Evolutionary conservation across 2,113 vertebrate species (phyloP), one percentile per base, ranked within the genome.

Genomic region (Agapornis roseicollis): DNA sequence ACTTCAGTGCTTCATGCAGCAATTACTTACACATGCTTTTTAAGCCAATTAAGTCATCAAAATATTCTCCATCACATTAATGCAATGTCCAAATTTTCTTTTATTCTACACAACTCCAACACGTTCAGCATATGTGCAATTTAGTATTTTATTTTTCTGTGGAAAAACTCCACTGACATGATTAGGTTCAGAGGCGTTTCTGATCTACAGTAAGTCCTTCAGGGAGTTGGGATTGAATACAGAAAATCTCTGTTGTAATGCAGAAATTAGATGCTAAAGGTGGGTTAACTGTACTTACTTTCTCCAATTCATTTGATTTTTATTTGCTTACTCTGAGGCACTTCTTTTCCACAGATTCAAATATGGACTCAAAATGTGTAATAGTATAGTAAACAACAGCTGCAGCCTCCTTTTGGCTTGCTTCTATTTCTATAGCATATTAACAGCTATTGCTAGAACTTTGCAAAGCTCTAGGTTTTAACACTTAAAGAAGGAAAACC

Each of bases 371-470:
- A 79, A 80, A 96, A 73, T 19, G 17, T 74, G 53, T 53, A 90
- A 55, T 27, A n/a, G 56, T 2, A 31, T 22, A 58, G 88, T 79
- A 92, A 96, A 93, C 90, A 96, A 96, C 94, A 97, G 96, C 95
- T 94, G 94, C 88, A 95, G 72, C 46, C 83, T 84, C 83, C 77
- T 96, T 94, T 81, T 37, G 68, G 44, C 28, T 83, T 80, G 25
- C 63, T 88, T 71, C 47, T 81, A 25, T 83, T 95, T 91, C 92
- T 96, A 44, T 39, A 88, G 68, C n/a, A 49, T 42, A 33, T 71
- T 41, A 88, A 7, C 68, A 76, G 68, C 17, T 89, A 91, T 88
- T 84, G 37, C 31, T 72, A 24, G 47, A 55, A 39, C 22, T 66
- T 71, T 41, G 58, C 31, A 70, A 66, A 84, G 61, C 27, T 68